Conservation (phyloP, 2,888 invertebrate genomes). For the Coecobrya sp. region DNA sequence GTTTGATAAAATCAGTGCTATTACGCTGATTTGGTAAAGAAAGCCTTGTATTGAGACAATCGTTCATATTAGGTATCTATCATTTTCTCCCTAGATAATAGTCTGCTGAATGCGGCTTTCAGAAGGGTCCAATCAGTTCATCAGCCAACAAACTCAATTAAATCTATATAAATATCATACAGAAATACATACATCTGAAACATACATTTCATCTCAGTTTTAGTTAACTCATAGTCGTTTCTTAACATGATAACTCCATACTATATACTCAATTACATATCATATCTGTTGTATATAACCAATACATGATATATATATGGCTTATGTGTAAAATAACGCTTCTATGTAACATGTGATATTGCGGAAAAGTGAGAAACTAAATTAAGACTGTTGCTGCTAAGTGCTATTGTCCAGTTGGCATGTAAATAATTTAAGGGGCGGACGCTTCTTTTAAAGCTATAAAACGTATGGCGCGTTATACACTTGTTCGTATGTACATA, state of each 20-base stretch:
- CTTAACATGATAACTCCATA: conserved; percentile 35
- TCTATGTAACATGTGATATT: background rate
- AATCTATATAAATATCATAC: background rate
- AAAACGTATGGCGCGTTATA: too few species aligned
- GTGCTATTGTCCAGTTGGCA: conserved; percentile 25
- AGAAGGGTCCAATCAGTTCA: conserved; percentile 9
- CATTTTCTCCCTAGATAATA: too few species aligned
- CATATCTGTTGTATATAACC: background rate
- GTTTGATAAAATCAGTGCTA: too few species aligned
- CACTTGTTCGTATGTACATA: too few species aligned
- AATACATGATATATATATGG: background rate
- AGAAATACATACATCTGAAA: conserved; percentile 18
- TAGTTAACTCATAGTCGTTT: background rate
- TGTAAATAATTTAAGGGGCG: too few species aligned
- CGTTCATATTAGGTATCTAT: too few species aligned
- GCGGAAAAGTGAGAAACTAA: conserved; percentile 30
- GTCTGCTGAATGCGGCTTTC: background rate
- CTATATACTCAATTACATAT: background rate
- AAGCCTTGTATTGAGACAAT: too few species aligned
- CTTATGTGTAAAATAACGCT: conserved; percentile 24
- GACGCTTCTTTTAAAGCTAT: too few species aligned
- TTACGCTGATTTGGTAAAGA: too few species aligned
- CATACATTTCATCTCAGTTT: conserved; percentile 21
- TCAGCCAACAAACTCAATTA: conserved; percentile 2
- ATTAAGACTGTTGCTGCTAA: conserved; percentile 65